These are phyloP conservation scores for Ivindomyrus marchei DNA, from an alignment of 2,113 vertebrate species.

Conservation along the genomic window DNA sequence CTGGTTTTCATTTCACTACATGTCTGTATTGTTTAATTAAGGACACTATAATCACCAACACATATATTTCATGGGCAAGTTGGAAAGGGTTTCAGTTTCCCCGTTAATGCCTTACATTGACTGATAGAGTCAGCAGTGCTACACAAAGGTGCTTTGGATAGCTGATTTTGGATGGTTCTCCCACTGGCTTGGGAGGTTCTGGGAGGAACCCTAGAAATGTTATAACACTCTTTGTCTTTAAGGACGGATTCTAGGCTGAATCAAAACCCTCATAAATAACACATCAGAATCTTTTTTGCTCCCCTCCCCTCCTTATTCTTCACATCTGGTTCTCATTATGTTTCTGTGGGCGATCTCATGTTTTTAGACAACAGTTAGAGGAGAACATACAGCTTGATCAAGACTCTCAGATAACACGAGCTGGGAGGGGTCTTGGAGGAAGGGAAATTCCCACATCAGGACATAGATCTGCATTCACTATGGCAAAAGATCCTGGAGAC, in stretches of 20 bases:
- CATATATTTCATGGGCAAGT: neutral
- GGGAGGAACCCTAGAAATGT: constrained; percentile 1
- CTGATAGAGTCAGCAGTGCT: neutral
- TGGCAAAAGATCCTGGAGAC: neutral
- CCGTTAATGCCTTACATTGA: neutral
- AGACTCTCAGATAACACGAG: constrained; percentile 6
- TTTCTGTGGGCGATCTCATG: constrained; percentile 5
- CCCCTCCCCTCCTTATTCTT: neutral
- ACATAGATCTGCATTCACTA: neutral
- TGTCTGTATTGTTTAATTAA: neutral
- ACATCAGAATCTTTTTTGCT: neutral
- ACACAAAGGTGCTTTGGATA: neutral
- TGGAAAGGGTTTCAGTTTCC: neutral
- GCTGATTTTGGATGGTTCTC: neutral
- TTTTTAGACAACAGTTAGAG: constrained; percentile 5
- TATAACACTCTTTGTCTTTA: neutral
- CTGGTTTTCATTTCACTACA: neutral
- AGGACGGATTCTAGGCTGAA: neutral
- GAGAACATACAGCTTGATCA: constrained; percentile 1
- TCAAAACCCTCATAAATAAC: neutral
- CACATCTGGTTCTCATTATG: constrained; percentile 5
- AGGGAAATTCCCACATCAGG: constrained; percentile 1
- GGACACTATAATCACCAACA: neutral
- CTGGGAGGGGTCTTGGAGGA: neutral
- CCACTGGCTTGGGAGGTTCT: neutral